Conservation (phyloP, 2,797 vertebrate species). For the Podarcis lilfordi region DNA sequence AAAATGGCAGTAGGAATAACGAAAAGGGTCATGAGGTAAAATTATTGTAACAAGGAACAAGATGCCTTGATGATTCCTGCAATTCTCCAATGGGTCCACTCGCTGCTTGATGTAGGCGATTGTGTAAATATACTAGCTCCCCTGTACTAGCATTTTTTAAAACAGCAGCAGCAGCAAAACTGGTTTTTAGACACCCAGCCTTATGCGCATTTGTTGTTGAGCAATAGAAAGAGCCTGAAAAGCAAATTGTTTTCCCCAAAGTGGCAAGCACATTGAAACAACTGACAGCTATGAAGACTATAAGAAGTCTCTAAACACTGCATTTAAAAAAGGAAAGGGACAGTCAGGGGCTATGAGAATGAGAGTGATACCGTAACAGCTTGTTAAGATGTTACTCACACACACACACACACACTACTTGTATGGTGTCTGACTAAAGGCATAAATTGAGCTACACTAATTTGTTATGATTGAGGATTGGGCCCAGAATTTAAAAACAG, state of each 20-base stretch:
- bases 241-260: conserved; percentile 38
- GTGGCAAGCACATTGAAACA: conserved; percentile 16
- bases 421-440: neutral
- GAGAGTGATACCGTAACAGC: conserved; percentile 17
- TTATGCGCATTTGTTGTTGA: conserved; percentile 49
- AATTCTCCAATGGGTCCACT: conserved; percentile 74
- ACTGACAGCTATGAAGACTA: neutral
- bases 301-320: neutral
- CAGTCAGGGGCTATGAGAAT: conserved; percentile 22
- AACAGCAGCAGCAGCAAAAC: conserved; percentile 68
- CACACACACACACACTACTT: neutral
- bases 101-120: conserved; percentile 72
- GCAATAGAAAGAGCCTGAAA: conserved; percentile 23
- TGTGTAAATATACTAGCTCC: conserved; percentile 72
- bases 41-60: conserved; percentile 71
- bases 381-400: neutral
- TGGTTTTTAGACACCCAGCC: conserved; percentile 54
- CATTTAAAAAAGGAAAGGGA: conserved; percentile 31
- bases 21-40: conserved; percentile 70
- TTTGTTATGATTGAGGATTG: neutral
- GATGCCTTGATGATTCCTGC: conserved; percentile 74
- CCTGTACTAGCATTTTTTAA: conserved; percentile 49
- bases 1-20: conserved; percentile 72
- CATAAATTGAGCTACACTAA: neutral
- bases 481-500: fast-evolving